A percentile compares a stretch with the other conserved stretches of the same genome.
Evolutionary conservation across 2,888 invertebrate species (phyloP).

Genomic region (Sipunculus nudus): DNA sequence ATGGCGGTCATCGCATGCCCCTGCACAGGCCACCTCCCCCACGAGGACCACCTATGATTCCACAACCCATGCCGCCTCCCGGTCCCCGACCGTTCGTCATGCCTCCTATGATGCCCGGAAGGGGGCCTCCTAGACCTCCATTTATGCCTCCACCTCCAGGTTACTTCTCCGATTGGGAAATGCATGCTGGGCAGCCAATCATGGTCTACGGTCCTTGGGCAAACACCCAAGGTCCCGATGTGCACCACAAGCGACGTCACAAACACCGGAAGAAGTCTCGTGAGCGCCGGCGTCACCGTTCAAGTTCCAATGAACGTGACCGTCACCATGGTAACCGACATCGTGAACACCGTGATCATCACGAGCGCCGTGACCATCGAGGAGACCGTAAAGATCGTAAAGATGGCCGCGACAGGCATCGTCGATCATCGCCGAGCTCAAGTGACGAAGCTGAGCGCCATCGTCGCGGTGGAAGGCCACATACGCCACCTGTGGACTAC

Average conservation of each 20-base stretch:
- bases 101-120: conserved; percentile 13
- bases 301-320: conserved; percentile 28
- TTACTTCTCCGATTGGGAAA: conserved; percentile 39
- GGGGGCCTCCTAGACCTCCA: conserved; percentile 16
- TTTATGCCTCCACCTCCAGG: conserved; percentile 20
- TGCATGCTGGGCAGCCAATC: conserved; percentile 21
- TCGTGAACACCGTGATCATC: too few species aligned
- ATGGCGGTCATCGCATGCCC: too few species aligned
- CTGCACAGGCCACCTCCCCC: conserved; percentile 1
- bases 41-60: conserved; percentile 5
- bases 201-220: conserved; percentile 28
- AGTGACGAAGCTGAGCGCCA: too few species aligned
- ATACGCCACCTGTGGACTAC: conserved; percentile 56
- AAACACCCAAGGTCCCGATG: conserved; percentile 16
- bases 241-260: conserved; percentile 27
- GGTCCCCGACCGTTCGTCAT: conserved; percentile 23
- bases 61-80: conserved; percentile 17
- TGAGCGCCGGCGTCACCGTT: conserved; percentile 33
- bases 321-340: conserved; percentile 24
- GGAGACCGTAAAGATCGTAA: too few species aligned
- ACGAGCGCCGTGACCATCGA: too few species aligned
- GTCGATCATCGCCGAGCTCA: too few species aligned
- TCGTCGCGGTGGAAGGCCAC: conserved; percentile 46
- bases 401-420: too few species aligned
- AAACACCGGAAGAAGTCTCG: conserved; percentile 30